Percentiles rank a stretch among this genome's conserved stretches.
phyloP scores from a whole-genome alignment of 2,888 invertebrate genomes.

The Harmothoe impar region DNA sequence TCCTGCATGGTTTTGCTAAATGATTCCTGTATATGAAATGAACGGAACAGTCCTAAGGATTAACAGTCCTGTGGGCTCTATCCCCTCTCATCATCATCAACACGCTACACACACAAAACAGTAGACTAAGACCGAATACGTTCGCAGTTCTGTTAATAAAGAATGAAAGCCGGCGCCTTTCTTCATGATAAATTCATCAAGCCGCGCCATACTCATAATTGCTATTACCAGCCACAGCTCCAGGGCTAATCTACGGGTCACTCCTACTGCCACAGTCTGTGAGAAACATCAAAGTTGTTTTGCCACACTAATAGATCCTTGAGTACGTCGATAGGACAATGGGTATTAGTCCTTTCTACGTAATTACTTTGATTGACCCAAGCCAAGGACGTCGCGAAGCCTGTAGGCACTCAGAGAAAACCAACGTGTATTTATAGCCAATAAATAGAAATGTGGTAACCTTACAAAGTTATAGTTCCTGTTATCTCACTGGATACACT shows the following conservation, averaged over 20 bases:
- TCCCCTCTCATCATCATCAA: too few species aligned
- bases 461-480: too few species aligned
- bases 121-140: not conserved
- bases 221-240: not conserved
- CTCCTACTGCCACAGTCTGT: not conserved
- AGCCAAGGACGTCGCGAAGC: not conserved
- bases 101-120: too few species aligned
- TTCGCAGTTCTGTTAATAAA: not conserved
- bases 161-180: conserved; percentile 21
- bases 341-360: conserved; percentile 28
- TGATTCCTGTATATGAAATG: too few species aligned
- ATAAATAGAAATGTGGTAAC: not conserved
- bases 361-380: conserved; percentile 32
- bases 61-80: not conserved
- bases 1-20: too few species aligned
- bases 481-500: too few species aligned
- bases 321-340: conserved; percentile 18
- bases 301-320: not conserved
- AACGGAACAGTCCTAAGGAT: too few species aligned
- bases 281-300: conserved; percentile 39
- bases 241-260: not conserved
- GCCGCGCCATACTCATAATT: not conserved
- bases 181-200: conserved; percentile 29
- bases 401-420: not conserved
- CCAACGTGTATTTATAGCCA: not conserved